Evolutionary conservation across 2,113 vertebrate genomes (phyloP).

Genomic region (Rhinopomastus cyanomelas): DNA sequence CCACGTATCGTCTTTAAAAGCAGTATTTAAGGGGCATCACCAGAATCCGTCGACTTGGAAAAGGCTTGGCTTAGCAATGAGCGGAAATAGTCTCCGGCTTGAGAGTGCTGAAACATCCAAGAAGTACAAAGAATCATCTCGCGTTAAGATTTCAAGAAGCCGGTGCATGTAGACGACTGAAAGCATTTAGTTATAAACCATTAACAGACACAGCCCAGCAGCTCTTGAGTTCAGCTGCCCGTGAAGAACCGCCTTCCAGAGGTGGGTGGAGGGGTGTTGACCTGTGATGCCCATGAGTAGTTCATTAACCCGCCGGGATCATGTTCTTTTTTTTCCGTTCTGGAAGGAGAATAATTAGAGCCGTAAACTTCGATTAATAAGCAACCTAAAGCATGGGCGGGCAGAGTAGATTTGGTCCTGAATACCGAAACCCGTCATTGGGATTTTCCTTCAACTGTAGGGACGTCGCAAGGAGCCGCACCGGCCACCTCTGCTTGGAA

Average conservation of each 20-base stretch:
- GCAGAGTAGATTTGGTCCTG: not conserved
- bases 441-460: not conserved
- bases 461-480: not conserved
- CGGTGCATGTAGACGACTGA: conserved; percentile 12
- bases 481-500: not conserved
- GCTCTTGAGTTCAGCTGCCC: conserved; percentile 12
- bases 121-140: not conserved
- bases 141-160: not conserved
- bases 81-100: not conserved
- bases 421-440: not conserved
- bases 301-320: conserved; percentile 70
- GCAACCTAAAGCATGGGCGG: conserved; percentile 1
- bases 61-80: not conserved
- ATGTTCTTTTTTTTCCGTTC: conserved; percentile 53
- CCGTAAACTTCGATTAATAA: conserved; percentile 48
- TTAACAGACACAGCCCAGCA: conserved; percentile 21
- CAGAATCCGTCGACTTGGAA: not conserved
- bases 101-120: not conserved
- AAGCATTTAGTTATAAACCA: conserved; percentile 60
- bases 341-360: conserved; percentile 48
- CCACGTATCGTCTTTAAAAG: not conserved
- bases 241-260: conserved; percentile 28
- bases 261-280: conserved; percentile 20
- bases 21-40: not conserved
- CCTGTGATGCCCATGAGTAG: conserved; percentile 33